Evolutionary conservation across 2,113 vertebrate genomes (phyloP), one percentile per base, ranked within the genome.

Genomic region (Azemiops feae): DNA sequence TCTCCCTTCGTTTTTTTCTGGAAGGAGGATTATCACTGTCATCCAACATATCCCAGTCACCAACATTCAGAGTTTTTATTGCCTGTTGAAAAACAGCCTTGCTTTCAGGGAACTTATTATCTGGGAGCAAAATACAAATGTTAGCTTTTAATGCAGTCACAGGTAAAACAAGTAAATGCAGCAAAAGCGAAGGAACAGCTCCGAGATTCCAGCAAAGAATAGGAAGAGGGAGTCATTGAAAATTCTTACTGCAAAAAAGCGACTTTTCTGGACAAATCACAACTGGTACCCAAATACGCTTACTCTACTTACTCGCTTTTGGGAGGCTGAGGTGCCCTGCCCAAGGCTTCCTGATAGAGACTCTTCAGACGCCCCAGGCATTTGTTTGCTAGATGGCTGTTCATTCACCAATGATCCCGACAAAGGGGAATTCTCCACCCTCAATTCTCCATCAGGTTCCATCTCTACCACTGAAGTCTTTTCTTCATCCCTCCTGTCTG

Each of bases 11-110:
- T 54, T 43, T 87, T n/a, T n/a, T 89, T 74, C 47, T 92, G 91
- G 86, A 43, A 43, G 85, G n/a, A 60, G 58, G 57, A 25, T 43
- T 54, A 54, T 43, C 14, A 43, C 88, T 25, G 34, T 50, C 58
- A 90, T 47, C 7, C 58, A 92, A 5, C 58, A 43, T 87, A 88
- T 43, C 88, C 50, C 91, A 53, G 85, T 60, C 91, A 87, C 50
- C 45, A 64, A 25, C 22, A 4, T 18, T 53, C 58, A 11, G 2
- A 69, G 47, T 18, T 64, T 50, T 64, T 43, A 54, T 25, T 74
- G 34, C 47, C 91, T 92, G 91, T 54, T 45, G 86, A 55, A 88
- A 92, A 88, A 88, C 8, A 50, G 45, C 85, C 58, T 88, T 60
- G 47, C 85, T 92, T 87, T 58, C 85, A 53, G 45, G 88, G 45